Evolutionary conservation across 2,888 invertebrate species (phyloP), one percentile per base, ranked within the genome.

Genomic region (Tenthredo livida): DNA sequence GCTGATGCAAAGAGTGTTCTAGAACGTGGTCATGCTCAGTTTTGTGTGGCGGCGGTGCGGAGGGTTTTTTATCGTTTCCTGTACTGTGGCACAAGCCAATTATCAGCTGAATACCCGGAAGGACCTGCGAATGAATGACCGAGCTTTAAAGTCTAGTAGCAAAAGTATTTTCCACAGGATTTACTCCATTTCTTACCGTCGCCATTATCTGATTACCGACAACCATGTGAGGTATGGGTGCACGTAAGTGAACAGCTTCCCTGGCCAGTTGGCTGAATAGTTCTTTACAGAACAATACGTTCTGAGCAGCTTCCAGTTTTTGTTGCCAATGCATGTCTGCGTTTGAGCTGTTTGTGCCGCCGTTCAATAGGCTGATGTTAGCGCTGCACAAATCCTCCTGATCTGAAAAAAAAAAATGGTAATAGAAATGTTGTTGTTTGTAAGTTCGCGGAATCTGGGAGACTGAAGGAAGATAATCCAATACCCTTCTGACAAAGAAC

Each of bases 121-220:
- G 95, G 7, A 97, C 96, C 97, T 97, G 92, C 4, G 7, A 54
- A n/a, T 58, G 25, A 21, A 43, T 29, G 12, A 9, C 9, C 7
- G 47, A 25, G 33, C 33, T 40, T 40, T n/a, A n/a, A 25, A 72
- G 43, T 54, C 47, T 21, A 82, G n/a, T n/a, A 7, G 17, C 6
- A 5, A 15, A 17, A 17, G 7, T 33, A 12, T 67, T 67, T 5
- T 12, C 21, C 25, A 2, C 10, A 25, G 21, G 21, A 61, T 61
- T 25, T 61, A 21, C 9, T 25, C 43, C 72, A 12, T 25, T 70
- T 93, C 93, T 93, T 92, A 98, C 97, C 33, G 98, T 98, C 4
- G 98, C 98, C 94, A 98, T 97, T 87, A 99, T 99, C 94, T 99
- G 98, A 94, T 99, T 99, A 75, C 98, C 98, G 65, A 99, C 98